Base-by-base conservation (phyloP, 1,140 invertebrate genomes). In the Calycopis cecrops region DNA sequence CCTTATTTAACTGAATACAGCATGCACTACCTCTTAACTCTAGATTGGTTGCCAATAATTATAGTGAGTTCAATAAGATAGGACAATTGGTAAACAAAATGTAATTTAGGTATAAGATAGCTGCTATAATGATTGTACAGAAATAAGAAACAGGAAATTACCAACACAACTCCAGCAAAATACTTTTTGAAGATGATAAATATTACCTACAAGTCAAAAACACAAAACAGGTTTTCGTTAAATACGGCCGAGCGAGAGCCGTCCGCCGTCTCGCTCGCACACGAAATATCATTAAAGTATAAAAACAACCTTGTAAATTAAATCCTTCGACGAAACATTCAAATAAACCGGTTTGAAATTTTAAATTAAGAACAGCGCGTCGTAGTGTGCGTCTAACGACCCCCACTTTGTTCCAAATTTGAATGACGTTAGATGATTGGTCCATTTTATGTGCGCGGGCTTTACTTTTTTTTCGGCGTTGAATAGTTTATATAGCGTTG, bases 391-490 rank as follows among this genome's bases (percentile, higher is more conserved):
- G 48, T 50, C 48, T 50, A 50, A 50, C 48, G 53, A 50, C 76
- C 76, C 79, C 71, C 73, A 76, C 78, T 66, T 8, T 48, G 69
- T 54, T 68, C 79, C 69, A 82, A 83, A 79, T 85, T 85, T 82
- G 69, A 82, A 82, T 58, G 52, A 62, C 60, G 76, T 78, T 83
- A 83, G 78, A 77, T 57, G 77, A 82, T 85, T 85, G 81, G 81
- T 56, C 52, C 65, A 66, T 3, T 28, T 28, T 28, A 28, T 28
- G 6, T 28, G 21, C 6, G 21, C 21, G 21, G 21, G 21, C 21
- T 28, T 28, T 28, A 28, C 2, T 28, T 28, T 28, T 6, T 28
- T 28, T 28, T 28, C 21, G 21, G 21, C 21, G 6, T 28, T 28
- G 21, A 28, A 28, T 28, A 28, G 21, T 28, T 28, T 28, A 28